A percentile compares a stretch with the other conserved stretches of the same genome.
phyloP scores from a whole-genome alignment of 2,888 invertebrate species.

The Dexiosoma caninum region DNA sequence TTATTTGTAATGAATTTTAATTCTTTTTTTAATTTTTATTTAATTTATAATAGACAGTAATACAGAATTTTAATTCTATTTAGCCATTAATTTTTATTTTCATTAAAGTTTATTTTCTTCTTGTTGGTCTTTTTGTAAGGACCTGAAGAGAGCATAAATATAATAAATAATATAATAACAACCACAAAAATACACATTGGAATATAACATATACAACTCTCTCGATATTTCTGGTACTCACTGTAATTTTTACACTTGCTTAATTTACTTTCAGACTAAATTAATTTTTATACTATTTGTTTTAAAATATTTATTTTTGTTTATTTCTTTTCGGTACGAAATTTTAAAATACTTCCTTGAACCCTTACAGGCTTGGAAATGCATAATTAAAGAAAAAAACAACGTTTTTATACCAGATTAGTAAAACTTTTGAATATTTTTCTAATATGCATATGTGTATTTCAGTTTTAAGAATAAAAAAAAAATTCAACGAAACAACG shows the following conservation, averaged over 20 bases:
- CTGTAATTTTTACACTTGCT: not conserved
- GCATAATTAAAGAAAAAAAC: not conserved
- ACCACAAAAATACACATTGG: constrained; percentile 8
- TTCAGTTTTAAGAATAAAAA: not conserved
- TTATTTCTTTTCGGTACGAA: not conserved
- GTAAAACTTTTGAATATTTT: not conserved
- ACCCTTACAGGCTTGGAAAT: not conserved
- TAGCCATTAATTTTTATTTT: not conserved
- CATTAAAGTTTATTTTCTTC: constrained; percentile 2
- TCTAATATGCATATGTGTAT: constrained; percentile 19
- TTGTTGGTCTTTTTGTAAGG: not conserved
- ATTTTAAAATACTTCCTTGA: not conserved
- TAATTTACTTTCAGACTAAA: not conserved
- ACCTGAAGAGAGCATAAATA: not conserved
- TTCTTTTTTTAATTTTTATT: not conserved
- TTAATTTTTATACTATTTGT: not conserved
- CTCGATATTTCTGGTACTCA: constrained; percentile 2
- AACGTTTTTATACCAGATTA: constrained; percentile 22
- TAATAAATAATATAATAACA: not conserved
- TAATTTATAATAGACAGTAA: not conserved
- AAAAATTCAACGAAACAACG: constrained; percentile 5
- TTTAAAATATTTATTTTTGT: not conserved
- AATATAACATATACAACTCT: constrained; percentile 3
- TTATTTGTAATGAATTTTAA: not conserved
- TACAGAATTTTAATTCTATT: not conserved